Base-by-base conservation (phyloP, 30 jellyfish, hydroid and myxozoan species). In the Cassiopea xamachana region DNA sequence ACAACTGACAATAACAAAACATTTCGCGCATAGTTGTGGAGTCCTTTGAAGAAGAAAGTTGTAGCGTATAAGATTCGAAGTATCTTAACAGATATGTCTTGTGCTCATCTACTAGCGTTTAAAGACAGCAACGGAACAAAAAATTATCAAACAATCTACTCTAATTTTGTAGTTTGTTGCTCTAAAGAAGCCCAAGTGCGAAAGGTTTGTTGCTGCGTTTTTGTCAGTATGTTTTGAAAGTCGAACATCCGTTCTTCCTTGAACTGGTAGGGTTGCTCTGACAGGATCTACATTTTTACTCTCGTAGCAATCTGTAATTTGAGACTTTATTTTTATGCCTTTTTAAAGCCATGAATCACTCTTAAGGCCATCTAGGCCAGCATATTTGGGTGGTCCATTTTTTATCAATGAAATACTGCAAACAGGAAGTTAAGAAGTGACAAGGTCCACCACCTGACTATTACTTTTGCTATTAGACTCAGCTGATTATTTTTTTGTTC, bases 111-210 rank as follows among this genome's bases (percentile, higher is more conserved):
- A 14, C 83, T 69, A 5, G 90, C 95, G 15, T 95, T 88, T 81
- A 91, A 87, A 45, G 99, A 95, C 50, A 91, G 96, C 68, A 90
- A 95, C 47, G 99, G 99, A 18, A 89, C 96, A 1, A 69, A 90
- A 14, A 95, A 87, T 64, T 95, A 91, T 58, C 96, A 97, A 18
- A 95, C 99, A 16, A 95, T 95, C 70, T 95, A 72, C 92, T 91
- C 99, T 1, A 95, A 95, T 61, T 95, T 95, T 69, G 99, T 95
- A 55, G 97, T 91, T 15, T 91, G 99, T 79, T 89, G 92, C 78
- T 95, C 99, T 17, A 91, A 87, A 68, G 99, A 95, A 48, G 99
- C 99, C 58, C 96, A 84, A 85, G 73, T 67, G 44, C 97, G 99
- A 69, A 95, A 95, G 98, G 99, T 95, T n/a, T 50, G 93, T 72